Evolutionary conservation across 2,797 vertebrate genomes (phyloP), one percentile per base, ranked within the genome.

Genomic region (Sternarchorhynchus goeldii): DNA sequence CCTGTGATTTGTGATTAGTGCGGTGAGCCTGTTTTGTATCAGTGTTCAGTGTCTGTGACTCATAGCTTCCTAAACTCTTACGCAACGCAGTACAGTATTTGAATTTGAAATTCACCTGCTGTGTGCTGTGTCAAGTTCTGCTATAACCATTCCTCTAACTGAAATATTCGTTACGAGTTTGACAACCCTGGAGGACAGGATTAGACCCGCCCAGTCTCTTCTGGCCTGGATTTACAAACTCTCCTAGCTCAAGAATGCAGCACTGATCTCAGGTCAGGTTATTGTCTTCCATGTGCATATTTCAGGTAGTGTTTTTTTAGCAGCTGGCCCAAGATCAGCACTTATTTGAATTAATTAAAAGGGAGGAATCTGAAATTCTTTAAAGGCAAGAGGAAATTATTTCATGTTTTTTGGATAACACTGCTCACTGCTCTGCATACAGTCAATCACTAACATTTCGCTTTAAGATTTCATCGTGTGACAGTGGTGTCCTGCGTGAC

Each of bases 71-170:
- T 53, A 20, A n/a, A 58, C 64, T 31, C 29, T 84, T 79, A 32
- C 39, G 17, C 79, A 80, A 85, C 56, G 55, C 56, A 85, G 63
- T 1, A 59, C 62, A 32, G 57, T 82, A 75, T 82, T 77, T 83
- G 74, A 39, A 78, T 77, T 73, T 70, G 59, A 68, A 59, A 73
- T 68, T 60, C 72, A 50, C 55, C 76, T 84, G 50, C n/a, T 77
- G 21, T 82, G 64, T 73, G 82, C n/a, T 41, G n/a, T n/a, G n/a
- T 77, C 70, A 58, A 77, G 14, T 29, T 29, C 3, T 31, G 31
- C 64, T 66, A 55, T 41, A 45, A 18, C 29, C 31, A 63, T 79
- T 17, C 12, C 29, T 41, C 75, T 77, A 74, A 72, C 55, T 25
- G 75, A 73, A 50, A 77, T 17, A 53, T 64, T 69, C n/a, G n/a